Conservation (phyloP, 1,140 invertebrate species). For the Papilio glaucus region DNA sequence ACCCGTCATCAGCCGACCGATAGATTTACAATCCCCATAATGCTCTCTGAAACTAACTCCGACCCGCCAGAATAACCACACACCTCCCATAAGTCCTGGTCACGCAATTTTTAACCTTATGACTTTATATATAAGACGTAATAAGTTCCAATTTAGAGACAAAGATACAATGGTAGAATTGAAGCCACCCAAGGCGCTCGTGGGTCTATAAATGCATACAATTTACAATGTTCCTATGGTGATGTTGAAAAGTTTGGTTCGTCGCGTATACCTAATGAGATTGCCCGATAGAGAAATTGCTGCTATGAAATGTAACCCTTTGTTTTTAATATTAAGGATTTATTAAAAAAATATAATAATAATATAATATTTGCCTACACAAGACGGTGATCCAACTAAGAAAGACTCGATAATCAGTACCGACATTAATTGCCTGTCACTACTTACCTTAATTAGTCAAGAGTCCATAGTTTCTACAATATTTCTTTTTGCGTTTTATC, state of each 20-base stretch:
- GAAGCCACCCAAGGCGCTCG: conserved; percentile 67
- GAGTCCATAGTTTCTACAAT: too few relatives aligned
- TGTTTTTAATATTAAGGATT: neutral
- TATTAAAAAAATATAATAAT: too few relatives aligned
- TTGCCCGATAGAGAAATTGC: conserved; percentile 47
- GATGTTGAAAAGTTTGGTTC: conserved; percentile 70
- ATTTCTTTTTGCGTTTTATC: too few relatives aligned
- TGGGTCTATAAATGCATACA: conserved; percentile 70
- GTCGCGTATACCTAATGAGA: conserved; percentile 57
- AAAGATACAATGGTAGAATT: conserved; percentile 39
- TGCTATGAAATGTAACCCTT: neutral
- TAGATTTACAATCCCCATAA: conserved; percentile 69
- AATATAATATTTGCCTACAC: too few relatives aligned
- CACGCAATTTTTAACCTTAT: conserved; percentile 42
- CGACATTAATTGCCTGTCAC: too few relatives aligned
- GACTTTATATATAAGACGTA: neutral
- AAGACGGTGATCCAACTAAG: too few relatives aligned
- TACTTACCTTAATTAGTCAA: too few relatives aligned
- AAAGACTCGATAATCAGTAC: too few relatives aligned
- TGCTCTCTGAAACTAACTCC: conserved; percentile 63
- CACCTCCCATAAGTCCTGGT: neutral
- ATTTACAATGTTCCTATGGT: conserved; percentile 70
- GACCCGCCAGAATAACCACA: conserved; percentile 40
- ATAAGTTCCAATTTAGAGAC: neutral
- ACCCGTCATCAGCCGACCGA: conserved; percentile 63